Evolutionary conservation across 2,797 vertebrate species (phyloP).

Genomic region (Helicolenus hilgendorfi): DNA sequence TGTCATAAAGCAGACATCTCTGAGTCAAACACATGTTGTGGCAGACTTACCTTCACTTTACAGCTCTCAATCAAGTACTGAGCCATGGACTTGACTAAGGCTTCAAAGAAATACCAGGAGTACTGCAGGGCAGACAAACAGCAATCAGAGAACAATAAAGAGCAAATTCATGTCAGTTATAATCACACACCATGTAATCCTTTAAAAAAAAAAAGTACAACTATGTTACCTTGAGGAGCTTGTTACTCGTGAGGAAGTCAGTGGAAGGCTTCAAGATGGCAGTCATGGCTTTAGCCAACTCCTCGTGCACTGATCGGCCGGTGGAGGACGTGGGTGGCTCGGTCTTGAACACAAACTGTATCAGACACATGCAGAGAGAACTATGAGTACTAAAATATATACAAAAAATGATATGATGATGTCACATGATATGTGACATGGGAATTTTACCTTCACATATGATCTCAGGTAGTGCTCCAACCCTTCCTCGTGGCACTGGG

Average conservation of each 20-base stretch:
- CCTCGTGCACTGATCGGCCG: constrained; percentile 94
- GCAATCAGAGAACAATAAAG: constrained; percentile 43
- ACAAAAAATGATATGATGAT: background rate
- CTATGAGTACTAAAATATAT: background rate
- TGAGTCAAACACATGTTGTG: constrained; percentile 18
- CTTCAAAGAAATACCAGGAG: constrained; percentile 99
- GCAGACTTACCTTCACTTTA: constrained; percentile 95
- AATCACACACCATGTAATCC: constrained; percentile 1
- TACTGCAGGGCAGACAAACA: constrained; percentile 90
- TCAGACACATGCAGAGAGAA: background rate
- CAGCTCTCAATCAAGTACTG: constrained; percentile 97
- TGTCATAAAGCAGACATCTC: constrained; percentile 18
- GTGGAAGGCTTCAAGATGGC: constrained; percentile 98
- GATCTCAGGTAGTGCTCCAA: constrained; percentile 97
- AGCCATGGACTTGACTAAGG: constrained; percentile 98
- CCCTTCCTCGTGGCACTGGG: constrained; percentile 98
- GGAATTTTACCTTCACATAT: constrained; percentile 94
- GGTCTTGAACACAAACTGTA: constrained; percentile 96
- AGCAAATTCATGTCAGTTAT: background rate
- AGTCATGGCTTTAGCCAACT: constrained; percentile 98
- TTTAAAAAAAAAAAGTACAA: background rate
- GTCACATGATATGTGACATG: too few relatives aligned
- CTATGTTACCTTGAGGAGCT: constrained; percentile 96
- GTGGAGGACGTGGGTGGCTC: constrained; percentile 90
- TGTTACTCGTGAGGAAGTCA: constrained; percentile 98